These are phyloP conservation scores for Oncorhynchus mykiss DNA, from an alignment of 2,113 vertebrate genomes.

Conservation along the genomic window DNA sequence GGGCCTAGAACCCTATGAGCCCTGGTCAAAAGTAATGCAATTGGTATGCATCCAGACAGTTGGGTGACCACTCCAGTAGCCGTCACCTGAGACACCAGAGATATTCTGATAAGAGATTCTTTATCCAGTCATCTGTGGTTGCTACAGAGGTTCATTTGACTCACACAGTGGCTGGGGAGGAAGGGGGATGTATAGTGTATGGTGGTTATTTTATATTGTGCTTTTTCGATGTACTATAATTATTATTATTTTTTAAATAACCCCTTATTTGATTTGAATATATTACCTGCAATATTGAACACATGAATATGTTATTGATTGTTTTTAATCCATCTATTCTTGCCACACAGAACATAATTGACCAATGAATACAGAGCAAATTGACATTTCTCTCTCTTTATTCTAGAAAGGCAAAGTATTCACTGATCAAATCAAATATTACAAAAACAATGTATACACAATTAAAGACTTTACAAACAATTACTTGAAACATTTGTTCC, in stretches of 20 bases:
- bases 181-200: constrained; percentile 2
- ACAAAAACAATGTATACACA: constrained; percentile 50
- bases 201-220: constrained; percentile 40
- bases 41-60: not conserved
- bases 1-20: too few species aligned
- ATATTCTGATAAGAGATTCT: constrained; percentile 13
- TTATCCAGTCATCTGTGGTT: constrained; percentile 7
- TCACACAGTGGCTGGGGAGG: constrained; percentile 1
- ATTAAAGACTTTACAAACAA: constrained; percentile 57
- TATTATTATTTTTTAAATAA: not conserved
- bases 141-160: constrained; percentile 41
- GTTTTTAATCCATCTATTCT: not conserved
- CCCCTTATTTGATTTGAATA: constrained; percentile 1
- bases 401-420: constrained; percentile 66
- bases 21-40: too few species aligned
- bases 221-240: constrained; percentile 48
- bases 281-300: not conserved
- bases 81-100: constrained; percentile 35
- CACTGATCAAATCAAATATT: constrained; percentile 44
- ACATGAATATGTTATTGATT: too few species aligned
- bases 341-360: not conserved
- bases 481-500: constrained; percentile 46
- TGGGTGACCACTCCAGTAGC: not conserved
- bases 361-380: constrained; percentile 1
- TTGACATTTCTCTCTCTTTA: constrained; percentile 53